Base-by-base conservation (phyloP, 37 sponge, comb jelly and placozoan genomes). In the Cladorhizidae sp. region DNA sequence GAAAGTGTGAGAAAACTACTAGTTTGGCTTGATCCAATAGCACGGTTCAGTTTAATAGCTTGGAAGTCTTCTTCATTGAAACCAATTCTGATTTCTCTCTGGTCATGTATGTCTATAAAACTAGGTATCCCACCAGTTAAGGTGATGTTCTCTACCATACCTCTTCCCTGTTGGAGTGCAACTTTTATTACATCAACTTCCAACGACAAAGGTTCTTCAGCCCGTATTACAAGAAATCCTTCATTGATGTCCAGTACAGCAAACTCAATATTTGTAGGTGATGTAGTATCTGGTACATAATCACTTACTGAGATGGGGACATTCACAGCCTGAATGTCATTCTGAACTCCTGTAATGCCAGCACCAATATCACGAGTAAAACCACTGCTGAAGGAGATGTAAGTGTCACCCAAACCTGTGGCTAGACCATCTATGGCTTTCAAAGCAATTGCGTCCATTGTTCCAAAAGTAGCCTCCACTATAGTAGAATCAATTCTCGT, bases 331-430 rank as follows among this genome's bases (percentile, higher is more conserved):
- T 57, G 38, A 49, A 87, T 84, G 64, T 42, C 18, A 42, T 92
- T 92, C 3, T 63, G 25, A 43, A 18, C 39, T 5, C 7, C 43
- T 6, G 63, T 36, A 31, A 40, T 57, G 41, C 77, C 76, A 31
- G 93, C 93, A 56, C 93, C 90, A 35, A 85, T 71, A 52, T 96
- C 97, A 31, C 93, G 70, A 1, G 93, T 78, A 37, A 93, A 79
- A 9, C 38, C 67, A 37, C 55, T 43, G 21, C 50, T 79, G n/a
- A 86, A 87, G 21, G 87, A 73, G 20, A 93, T 80, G 79, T 80
- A 96, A 18, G 97, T 93, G 67, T 87, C 77, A 62, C 21, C 67
- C 22, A 14, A 39, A 33, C 52, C 74, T 15, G 91, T 93, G 1
- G 92, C 95, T 64, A 94, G 86, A 20, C 49, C 76, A 15, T 77